A percentile compares a stretch with the other conserved stretches of the same genome.
These are phyloP conservation scores for Neolamprologus brichardi DNA, from an alignment of 2,113 vertebrate species.

Conservation along the genomic window DNA sequence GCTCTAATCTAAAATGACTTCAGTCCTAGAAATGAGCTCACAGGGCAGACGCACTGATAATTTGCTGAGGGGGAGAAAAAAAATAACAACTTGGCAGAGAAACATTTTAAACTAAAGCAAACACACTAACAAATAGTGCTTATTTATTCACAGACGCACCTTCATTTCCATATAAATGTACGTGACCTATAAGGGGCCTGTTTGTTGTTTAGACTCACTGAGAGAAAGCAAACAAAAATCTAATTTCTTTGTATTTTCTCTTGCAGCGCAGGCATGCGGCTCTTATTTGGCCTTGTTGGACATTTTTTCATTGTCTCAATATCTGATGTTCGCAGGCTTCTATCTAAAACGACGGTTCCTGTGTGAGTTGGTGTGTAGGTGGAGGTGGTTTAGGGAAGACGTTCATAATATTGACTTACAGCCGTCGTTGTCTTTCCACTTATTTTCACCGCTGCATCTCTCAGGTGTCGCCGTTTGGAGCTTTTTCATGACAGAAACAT, in stretches of 20 bases:
- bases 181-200: constrained; percentile 26
- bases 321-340: constrained; percentile 28
- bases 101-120: constrained; percentile 28
- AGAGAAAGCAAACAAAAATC: constrained; percentile 33
- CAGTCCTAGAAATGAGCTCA: constrained; percentile 27
- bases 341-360: not conserved
- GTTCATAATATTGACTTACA: constrained; percentile 31
- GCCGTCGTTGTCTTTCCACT: constrained; percentile 26
- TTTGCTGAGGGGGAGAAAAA: not conserved
- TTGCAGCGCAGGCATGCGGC: not conserved
- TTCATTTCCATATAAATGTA: constrained; percentile 62
- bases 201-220: constrained; percentile 27
- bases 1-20: constrained; percentile 51
- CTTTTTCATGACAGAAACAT: not conserved
- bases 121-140: constrained; percentile 10
- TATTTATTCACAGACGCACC: constrained; percentile 40
- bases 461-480: constrained; percentile 3
- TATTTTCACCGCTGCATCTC: not conserved
- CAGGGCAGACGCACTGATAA: not conserved
- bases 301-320: not conserved
- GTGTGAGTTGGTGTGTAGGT: not conserved
- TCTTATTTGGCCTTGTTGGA: not conserved
- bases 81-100: constrained; percentile 6
- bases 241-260: constrained; percentile 18
- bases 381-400: not conserved